phyloP scores from a whole-genome alignment of 2,888 invertebrate genomes.

The Eupeodes latifasciatus region DNA sequence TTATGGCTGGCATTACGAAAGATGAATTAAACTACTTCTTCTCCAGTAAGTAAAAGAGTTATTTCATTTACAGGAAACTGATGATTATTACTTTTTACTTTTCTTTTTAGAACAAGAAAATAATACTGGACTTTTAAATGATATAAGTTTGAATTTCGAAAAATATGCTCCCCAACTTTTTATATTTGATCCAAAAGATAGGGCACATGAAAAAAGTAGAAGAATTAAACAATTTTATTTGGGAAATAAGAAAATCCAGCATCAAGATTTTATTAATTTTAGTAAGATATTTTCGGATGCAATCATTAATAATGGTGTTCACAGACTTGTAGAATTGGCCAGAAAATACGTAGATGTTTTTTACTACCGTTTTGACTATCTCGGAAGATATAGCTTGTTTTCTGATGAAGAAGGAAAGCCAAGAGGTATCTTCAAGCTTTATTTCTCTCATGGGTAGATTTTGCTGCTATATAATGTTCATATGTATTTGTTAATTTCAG shows the following conservation, averaged over 20 bases:
- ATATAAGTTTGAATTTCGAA: slow-evolving; percentile 78
- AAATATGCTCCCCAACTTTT: slow-evolving; percentile 82
- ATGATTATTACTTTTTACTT: not conserved
- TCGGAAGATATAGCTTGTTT: slow-evolving; percentile 86
- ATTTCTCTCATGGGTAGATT: not conserved
- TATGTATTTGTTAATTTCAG: slow-evolving; percentile 25
- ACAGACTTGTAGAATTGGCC: slow-evolving; percentile 86
- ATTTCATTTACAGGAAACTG: too few relatives aligned
- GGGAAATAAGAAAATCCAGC: slow-evolving; percentile 41
- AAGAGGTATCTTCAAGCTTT: slow-evolving; percentile 66
- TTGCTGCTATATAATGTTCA: not conserved
- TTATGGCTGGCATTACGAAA: slow-evolving; percentile 86
- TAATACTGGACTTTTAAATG: slow-evolving; percentile 78
- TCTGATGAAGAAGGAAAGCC: slow-evolving; percentile 83
- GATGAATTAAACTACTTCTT: slow-evolving; percentile 84
- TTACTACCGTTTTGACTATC: slow-evolving; percentile 86
- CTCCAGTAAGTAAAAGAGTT: not conserved
- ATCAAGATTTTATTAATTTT: slow-evolving; percentile 74
- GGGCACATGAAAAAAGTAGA: not conserved
- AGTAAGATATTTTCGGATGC: slow-evolving; percentile 86
- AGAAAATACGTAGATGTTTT: slow-evolving; percentile 85
- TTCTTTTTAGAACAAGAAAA: slow-evolving; percentile 76
- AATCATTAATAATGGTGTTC: slow-evolving; percentile 85
- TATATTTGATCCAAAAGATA: slow-evolving; percentile 80
- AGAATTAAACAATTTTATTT: slow-evolving; percentile 77